phyloP scores from a whole-genome alignment of 2,888 invertebrate genomes.

The Volucella inanis region DNA sequence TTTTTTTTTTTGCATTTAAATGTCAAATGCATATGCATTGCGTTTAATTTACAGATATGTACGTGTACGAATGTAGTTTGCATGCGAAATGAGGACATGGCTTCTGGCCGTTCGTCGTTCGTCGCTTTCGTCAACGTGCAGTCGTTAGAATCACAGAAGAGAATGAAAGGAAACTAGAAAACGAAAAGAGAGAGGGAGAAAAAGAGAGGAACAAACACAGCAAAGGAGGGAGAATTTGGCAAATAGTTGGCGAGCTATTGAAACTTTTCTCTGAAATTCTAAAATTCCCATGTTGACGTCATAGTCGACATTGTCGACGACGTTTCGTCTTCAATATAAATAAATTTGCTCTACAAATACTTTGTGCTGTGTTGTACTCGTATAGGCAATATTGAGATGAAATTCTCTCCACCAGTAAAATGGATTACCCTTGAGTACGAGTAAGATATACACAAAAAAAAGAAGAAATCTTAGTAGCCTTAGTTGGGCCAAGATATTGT shows the following conservation, averaged over 20 bases:
- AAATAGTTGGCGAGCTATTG: conserved; percentile 64
- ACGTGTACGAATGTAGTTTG: conserved; percentile 25
- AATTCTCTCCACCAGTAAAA: conserved; percentile 43
- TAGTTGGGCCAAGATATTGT: no score
- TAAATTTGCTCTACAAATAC: conserved; percentile 62
- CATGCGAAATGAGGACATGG: conserved; percentile 53
- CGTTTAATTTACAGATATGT: conserved; percentile 34
- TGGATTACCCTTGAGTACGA: conserved; percentile 60
- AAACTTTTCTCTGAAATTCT: conserved; percentile 54
- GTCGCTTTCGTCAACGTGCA: neutral
- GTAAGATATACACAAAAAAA: conserved; percentile 14
- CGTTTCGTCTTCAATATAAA: conserved; percentile 65
- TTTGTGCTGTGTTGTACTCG: neutral
- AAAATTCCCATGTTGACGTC: conserved; percentile 64
- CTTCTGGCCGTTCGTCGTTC: conserved; percentile 45
- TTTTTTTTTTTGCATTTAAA: conserved; percentile 41
- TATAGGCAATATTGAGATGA: conserved; percentile 59
- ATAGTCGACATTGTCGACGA: conserved; percentile 61
- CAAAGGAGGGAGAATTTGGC: conserved; percentile 28
- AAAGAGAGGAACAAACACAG: conserved; percentile 10
- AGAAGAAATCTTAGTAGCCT: neutral
- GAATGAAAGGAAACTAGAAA: conserved; percentile 1
- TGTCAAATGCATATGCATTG: conserved; percentile 71
- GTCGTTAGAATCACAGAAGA: conserved; percentile 23
- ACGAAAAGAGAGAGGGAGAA: conserved; percentile 5